These are phyloP conservation scores for Arvicanthis niloticus DNA, from an alignment of 2,113 vertebrate genomes.

Conservation along the genomic window DNA sequence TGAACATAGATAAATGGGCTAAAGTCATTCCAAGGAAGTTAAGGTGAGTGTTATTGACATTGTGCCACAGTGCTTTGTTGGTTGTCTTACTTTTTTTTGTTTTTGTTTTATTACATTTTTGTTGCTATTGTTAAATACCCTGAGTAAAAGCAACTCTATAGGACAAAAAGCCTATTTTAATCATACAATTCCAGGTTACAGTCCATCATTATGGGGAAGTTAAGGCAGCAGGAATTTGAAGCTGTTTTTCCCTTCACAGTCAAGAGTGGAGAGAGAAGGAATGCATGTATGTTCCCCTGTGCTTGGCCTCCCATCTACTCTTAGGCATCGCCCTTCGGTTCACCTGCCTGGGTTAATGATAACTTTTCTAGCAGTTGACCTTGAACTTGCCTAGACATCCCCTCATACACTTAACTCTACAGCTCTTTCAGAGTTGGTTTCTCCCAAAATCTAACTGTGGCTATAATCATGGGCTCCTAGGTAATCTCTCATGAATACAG, in stretches of 20 bases:
- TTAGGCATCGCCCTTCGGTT: fast-evolving
- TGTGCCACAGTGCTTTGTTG: background rate
- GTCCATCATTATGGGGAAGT: background rate
- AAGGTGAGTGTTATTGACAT: background rate
- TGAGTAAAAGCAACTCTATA: background rate
- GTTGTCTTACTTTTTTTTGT: background rate
- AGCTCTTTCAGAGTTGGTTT: background rate
- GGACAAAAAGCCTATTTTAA: background rate
- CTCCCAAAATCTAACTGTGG: background rate
- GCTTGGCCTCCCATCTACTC: background rate
- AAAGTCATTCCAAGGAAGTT: background rate
- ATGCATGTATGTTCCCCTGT: too few relatives aligned
- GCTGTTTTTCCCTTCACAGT: too few relatives aligned
- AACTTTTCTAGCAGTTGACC: background rate
- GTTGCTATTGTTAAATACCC: background rate
- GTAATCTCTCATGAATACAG: background rate
- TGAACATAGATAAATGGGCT: background rate
- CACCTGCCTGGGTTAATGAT: background rate
- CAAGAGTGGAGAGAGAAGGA: background rate
- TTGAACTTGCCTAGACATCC: background rate
- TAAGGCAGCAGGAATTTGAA: background rate
- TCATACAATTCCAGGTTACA: background rate
- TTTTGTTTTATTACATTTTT: background rate
- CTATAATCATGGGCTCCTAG: background rate
- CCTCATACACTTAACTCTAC: fast-evolving